Evolutionary conservation across 2,113 vertebrate species (phyloP).

Genomic region (Tetrax tetrax): DNA sequence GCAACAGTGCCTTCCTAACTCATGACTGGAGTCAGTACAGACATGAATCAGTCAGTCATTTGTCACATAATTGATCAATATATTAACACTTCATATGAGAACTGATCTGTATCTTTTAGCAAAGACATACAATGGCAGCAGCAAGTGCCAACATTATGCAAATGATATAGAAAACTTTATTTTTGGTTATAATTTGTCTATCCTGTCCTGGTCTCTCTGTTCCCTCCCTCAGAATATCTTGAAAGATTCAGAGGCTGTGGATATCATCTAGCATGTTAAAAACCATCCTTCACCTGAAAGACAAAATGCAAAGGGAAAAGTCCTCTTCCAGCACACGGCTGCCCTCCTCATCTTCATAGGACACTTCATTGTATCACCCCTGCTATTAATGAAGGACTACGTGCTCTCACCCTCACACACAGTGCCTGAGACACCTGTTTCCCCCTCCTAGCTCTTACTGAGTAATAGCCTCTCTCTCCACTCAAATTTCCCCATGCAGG

Average conservation of each 20-base stretch:
- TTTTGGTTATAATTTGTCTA: neutral
- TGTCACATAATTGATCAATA: neutral
- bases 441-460: rapidly evolving
- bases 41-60: neutral
- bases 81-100: neutral
- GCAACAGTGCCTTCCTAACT: conserved; percentile 34
- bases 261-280: neutral
- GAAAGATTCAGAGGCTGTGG: neutral
- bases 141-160: neutral
- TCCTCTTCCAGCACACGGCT: rapidly evolving
- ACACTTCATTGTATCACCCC: neutral
- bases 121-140: neutral
- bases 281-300: neutral
- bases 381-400: neutral
- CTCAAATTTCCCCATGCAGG: neutral
- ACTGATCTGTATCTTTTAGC: neutral
- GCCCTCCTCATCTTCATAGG: neutral
- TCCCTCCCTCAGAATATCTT: neutral
- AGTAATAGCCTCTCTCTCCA: neutral
- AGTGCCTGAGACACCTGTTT: neutral
- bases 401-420: neutral
- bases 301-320: neutral
- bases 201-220: neutral
- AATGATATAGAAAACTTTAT: neutral
- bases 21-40: neutral